Evolutionary conservation across 2,888 invertebrate species (phyloP), one percentile per base, ranked within the genome.

Genomic region (Malthinus seriepunctatus): DNA sequence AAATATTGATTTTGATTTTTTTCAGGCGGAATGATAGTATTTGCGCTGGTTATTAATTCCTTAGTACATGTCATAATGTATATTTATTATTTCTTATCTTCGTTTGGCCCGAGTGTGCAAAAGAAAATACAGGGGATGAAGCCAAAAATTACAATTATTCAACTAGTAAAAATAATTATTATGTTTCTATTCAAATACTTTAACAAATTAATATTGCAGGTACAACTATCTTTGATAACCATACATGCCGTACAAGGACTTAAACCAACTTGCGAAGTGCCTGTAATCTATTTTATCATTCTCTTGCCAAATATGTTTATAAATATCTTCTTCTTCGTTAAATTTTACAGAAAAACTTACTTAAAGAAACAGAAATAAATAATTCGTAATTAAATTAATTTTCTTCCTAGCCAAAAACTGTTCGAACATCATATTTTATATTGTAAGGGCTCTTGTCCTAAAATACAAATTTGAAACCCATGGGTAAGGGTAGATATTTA

Each of bases 31-130:
- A 84, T 87, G 76, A 80, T 85, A 38, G 83, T 86, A 0, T 86
- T 88, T 71, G 81, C 86, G 0, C 81, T 88, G 0, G 80, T 88
- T 76, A 71, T 89, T 46, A 91, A 91, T 74, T 84, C 83, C 45
- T 76, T 81, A 1, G 84, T 91, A 1, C 90, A 91, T 69, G 82
- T 89, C 3, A 73, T 90, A 10, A 90, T 91, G 90, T 91, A 91
- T 72, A 80, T 81, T 7, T 91, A 91, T 76, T 91, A 91, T 73
- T 80, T 89, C 9, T 71, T 88, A 1, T 79, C 88, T 0, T 84
- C 86, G 56, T 81, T 88, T 56, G 87, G 86, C 62, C 83, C 84
- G 5, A 69, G 71, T 33, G 75, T 85, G 64, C 84, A 86, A 70
- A 81, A 78, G 14, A 76, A 76, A 60, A 76, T 89, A 37, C 73